Base-by-base conservation (phyloP, 2,113 vertebrate genomes). In the Pampusana beccarii region DNA sequence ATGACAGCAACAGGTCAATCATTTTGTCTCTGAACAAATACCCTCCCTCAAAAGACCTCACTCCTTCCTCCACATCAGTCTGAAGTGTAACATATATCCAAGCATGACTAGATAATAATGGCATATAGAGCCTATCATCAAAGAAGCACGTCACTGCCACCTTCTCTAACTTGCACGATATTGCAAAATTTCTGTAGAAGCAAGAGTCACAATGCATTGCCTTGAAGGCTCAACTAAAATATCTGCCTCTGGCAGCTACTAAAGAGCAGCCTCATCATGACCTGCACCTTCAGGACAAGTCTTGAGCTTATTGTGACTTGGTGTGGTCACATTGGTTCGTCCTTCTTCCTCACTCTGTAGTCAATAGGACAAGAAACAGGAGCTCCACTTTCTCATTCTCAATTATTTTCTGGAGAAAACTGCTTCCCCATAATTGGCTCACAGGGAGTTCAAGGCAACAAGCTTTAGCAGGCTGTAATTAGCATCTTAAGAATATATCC, bases 261-360 rank as follows among this genome's bases (percentile, higher is more conserved):
- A 8, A 51, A 83, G 17, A 86, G 75, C 48, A 80, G 66, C n/a
- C 46, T 70, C 60, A 73, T 36, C 1, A 0, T 40, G 40, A 80
- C 7, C 74, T 50, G n/a, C 46, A 69, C 17, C 15, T 75, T 66
- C 40, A 96, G 75, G 54, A 90, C 77, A 88, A 33, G 11, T 69
- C 66, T 82, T 6, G 0, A 61, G 16, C n/a, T 83, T 73, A 50
- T n/a, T 2, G 0, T 23, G 40, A 44, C 24, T 78, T 64, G 61
- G 0, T 28, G 13, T 4, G 26, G 16, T 66, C 61, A 66, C 23
- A 71, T 0, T 17, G 28, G 2, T 50, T 86, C 11, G 16, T 36
- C 25, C n/a, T 72, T 88, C 25, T 83, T 19, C 23, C 24, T 81
- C 46, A 71, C 28, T 54, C 53, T 58, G 23, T 11, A 62, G 18